Evolutionary conservation across 2,797 vertebrate species (phyloP).

Genomic region (Darevskia nairensis): DNA sequence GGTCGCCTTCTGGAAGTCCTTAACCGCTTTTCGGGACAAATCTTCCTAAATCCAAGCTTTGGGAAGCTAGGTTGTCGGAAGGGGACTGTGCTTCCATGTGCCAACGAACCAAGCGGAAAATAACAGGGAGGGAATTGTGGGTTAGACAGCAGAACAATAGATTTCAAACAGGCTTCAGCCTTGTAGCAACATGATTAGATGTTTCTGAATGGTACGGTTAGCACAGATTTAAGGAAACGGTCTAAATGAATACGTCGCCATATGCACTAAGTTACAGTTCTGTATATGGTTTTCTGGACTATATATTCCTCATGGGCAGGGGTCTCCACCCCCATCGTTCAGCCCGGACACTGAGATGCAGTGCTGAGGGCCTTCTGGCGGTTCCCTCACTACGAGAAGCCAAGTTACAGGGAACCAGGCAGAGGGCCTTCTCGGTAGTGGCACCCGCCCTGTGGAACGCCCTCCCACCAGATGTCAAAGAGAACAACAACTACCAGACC

Average conservation of each 20-base stretch:
- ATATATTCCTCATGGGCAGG: neutral
- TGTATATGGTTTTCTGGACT: neutral
- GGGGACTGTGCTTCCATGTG: neutral
- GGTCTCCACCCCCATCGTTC: no score
- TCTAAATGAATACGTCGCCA: neutral
- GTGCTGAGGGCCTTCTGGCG: no score
- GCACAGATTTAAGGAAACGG: neutral
- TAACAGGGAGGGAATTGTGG: neutral
- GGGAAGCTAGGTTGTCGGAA: neutral
- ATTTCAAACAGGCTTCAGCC: neutral
- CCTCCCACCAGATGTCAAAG: no score
- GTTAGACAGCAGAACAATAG: neutral
- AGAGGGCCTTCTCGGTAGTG: no score
- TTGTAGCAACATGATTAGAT: neutral
- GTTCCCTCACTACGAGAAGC: no score
- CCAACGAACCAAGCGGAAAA: slow-evolving; percentile 1
- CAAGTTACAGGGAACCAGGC: no score
- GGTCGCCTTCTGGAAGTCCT: neutral
- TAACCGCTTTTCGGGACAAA: neutral
- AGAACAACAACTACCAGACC: no score
- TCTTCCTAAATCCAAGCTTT: neutral
- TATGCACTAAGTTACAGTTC: neutral
- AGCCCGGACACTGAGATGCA: no score
- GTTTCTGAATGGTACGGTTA: neutral
- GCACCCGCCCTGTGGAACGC: no score